A percentile compares a stretch with the other conserved stretches of the same genome.
phyloP scores from a whole-genome alignment of 2,113 vertebrate species.

The Cacatua alba region DNA sequence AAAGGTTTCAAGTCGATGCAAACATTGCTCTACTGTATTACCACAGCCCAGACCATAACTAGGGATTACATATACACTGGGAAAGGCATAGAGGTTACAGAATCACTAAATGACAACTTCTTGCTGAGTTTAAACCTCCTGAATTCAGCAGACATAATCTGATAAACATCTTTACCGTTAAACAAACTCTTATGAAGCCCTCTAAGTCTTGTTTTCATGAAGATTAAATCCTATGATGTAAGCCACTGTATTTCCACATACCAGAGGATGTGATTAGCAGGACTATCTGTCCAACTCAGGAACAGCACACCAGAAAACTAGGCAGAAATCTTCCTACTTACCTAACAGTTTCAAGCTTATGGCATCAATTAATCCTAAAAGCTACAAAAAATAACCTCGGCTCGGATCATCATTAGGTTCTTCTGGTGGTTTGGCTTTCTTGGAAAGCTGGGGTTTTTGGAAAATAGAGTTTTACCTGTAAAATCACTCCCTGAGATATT shows the following conservation, averaged over 20 bases:
- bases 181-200: background rate
- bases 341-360: background rate
- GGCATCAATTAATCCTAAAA: background rate
- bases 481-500: background rate
- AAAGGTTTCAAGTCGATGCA: background rate
- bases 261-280: background rate
- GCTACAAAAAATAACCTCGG: background rate
- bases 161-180: background rate
- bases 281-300: background rate
- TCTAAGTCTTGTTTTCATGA: background rate
- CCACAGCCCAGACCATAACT: background rate
- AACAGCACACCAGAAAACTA: background rate
- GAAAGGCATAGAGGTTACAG: background rate
- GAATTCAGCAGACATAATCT: background rate
- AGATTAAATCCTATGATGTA: background rate
- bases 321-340: background rate
- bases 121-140: background rate
- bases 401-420: background rate
- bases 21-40: background rate
- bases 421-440: background rate
- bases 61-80: background rate
- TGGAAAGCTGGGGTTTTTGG: background rate
- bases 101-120: background rate
- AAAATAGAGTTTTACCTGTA: background rate
- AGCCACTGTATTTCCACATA: background rate